Evolutionary conservation across 92 coral and sea anemone species (phyloP).

Genomic region (Actinernus sp.): DNA sequence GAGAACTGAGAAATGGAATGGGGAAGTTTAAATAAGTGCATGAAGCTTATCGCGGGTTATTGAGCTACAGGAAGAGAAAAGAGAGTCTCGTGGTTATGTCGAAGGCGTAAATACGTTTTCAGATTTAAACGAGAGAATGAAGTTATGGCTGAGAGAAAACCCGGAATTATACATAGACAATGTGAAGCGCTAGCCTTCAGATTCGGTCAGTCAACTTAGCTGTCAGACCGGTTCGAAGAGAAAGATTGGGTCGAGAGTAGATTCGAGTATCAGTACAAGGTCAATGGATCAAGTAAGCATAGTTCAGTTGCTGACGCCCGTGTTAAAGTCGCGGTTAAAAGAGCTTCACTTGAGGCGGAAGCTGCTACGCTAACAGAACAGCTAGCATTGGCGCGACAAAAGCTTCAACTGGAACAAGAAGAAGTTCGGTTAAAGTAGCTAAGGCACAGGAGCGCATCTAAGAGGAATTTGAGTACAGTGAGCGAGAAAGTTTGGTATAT

Average conservation of each 20-base stretch:
- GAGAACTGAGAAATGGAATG: too few relatives aligned
- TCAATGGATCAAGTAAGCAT: conserved; percentile 3
- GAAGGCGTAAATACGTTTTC: too few relatives aligned
- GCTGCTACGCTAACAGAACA: conserved; percentile 26
- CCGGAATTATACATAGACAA: too few relatives aligned
- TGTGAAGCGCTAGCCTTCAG: too few relatives aligned
- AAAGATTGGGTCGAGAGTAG: background rate
- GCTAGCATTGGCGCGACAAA: conserved; percentile 28
- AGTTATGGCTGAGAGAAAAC: too few relatives aligned
- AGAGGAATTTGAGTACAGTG: conserved; percentile 11
- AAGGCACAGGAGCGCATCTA: conserved; percentile 46
- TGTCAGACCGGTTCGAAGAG: background rate
- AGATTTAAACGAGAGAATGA: too few relatives aligned
- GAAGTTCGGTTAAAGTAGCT: conserved; percentile 37
- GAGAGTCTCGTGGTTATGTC: too few relatives aligned
- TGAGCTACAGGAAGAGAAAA: too few relatives aligned
- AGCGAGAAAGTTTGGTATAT: background rate
- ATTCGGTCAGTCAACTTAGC: conserved; percentile 1
- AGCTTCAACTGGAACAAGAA: conserved; percentile 37
- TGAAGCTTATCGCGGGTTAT: too few relatives aligned
- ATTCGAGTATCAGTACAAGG: background rate
- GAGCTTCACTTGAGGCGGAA: conserved; percentile 55
- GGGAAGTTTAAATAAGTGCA: too few relatives aligned
- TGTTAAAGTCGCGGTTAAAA: conserved; percentile 38
- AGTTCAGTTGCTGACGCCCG: background rate